Conservation (phyloP, 2,797 vertebrate species). For the Fringilla coelebs region DNA sequence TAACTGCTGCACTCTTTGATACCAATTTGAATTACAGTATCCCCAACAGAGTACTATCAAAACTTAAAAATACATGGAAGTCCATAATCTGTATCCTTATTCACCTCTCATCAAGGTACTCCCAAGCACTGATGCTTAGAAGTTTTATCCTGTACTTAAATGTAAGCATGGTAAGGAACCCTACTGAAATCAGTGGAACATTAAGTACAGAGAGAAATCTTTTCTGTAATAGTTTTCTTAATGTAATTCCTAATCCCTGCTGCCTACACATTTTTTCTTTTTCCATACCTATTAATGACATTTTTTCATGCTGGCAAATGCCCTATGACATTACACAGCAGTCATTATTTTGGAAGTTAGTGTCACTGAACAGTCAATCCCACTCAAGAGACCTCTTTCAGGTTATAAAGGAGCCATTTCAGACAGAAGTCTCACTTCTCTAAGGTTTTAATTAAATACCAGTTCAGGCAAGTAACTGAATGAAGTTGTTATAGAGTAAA, state of each 20-base stretch:
- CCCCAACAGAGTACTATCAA: background rate
- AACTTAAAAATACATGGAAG: background rate
- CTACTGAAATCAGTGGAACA: background rate
- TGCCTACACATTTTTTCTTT: background rate
- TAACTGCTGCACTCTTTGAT: background rate
- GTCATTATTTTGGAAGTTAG: background rate
- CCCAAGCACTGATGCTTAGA: background rate
- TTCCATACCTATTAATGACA: background rate
- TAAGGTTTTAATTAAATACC: conserved; percentile 16
- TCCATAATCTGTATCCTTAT: background rate
- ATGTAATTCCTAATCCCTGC: conserved; percentile 20
- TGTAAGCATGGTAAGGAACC: background rate
- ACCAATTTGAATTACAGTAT: background rate
- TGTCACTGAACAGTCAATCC: background rate
- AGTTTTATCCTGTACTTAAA: background rate
- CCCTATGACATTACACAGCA: background rate
- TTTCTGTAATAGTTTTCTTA: background rate
- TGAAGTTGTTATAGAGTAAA: background rate
- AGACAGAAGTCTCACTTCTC: background rate
- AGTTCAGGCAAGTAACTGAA: background rate
- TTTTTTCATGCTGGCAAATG: conserved; percentile 16
- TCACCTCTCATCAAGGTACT: background rate
- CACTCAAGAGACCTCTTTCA: background rate
- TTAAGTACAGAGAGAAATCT: conserved; percentile 4
- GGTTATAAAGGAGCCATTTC: background rate